Evolutionary conservation across 1,140 invertebrate species (phyloP).

Genomic region (Apolygus lucorum): DNA sequence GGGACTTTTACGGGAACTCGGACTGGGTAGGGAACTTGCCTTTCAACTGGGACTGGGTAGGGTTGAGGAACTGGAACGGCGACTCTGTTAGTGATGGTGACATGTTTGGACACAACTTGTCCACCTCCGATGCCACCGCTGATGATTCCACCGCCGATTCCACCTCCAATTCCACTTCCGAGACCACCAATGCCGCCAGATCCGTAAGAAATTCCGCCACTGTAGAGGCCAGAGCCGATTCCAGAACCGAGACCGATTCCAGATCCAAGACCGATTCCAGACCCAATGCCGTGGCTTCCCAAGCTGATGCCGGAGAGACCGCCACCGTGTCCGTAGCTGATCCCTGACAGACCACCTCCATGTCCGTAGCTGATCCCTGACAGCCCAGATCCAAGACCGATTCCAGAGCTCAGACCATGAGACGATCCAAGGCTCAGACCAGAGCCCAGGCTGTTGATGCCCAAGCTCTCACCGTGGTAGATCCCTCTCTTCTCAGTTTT

Average conservation of each 20-base stretch:
- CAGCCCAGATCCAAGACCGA: not conserved
- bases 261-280: not conserved
- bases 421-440: constrained; percentile 4
- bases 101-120: constrained; percentile 18
- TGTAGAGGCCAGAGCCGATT: constrained; percentile 1
- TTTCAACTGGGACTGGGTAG: constrained; percentile 31
- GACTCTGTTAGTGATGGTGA: constrained; percentile 28
- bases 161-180: not conserved
- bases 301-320: not conserved
- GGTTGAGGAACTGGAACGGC: constrained; percentile 29
- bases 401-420: not conserved
- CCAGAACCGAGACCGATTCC: not conserved
- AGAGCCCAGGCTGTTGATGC: constrained; percentile 5
- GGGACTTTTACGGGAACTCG: constrained; percentile 28
- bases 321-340: not conserved
- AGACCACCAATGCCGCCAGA: not conserved
- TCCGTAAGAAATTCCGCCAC: not conserved
- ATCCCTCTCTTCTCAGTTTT: constrained; percentile 19
- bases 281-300: not conserved
- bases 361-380: not conserved
- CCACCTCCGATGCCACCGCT: not conserved
- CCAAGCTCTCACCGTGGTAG: constrained; percentile 10
- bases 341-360: no score
- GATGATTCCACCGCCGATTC: not conserved
- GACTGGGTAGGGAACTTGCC: constrained; percentile 28